These are phyloP conservation scores for Corydoras maculifer DNA, from an alignment of 2,113 vertebrate species.

Conservation along the genomic window DNA sequence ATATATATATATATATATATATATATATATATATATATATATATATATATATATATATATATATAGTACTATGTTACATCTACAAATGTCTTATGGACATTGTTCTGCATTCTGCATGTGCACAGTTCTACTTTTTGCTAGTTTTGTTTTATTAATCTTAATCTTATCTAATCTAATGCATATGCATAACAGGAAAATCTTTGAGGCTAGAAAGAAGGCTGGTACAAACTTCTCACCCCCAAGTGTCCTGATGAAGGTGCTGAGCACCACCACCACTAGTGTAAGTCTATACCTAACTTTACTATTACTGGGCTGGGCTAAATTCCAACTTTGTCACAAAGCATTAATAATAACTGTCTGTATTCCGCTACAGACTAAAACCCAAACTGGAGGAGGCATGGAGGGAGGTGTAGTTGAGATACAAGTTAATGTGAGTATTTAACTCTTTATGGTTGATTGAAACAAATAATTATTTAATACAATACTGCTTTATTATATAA, in stretches of 20 bases:
- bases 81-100: no score
- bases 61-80: no score
- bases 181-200: conserved; percentile 60
- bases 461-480: background rate
- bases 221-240: conserved; percentile 51
- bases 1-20: no score
- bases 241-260: conserved; percentile 83
- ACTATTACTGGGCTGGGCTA: no score
- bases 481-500: no score
- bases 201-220: conserved; percentile 51
- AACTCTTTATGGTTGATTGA: background rate
- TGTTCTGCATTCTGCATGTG: no score
- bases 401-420: conserved; percentile 75
- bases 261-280: conserved; percentile 68
- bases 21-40: no score
- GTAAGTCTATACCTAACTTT: conserved; percentile 60
- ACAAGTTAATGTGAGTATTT: conserved; percentile 71
- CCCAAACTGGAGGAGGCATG: conserved; percentile 77
- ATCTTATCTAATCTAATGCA: background rate
- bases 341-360: background rate
- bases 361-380: conserved; percentile 74
- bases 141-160: no score
- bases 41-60: no score
- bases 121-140: background rate
- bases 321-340: no score